These are phyloP conservation scores for Catharus bicknelli DNA, from an alignment of 2,113 vertebrate genomes.

Conservation along the genomic window DNA sequence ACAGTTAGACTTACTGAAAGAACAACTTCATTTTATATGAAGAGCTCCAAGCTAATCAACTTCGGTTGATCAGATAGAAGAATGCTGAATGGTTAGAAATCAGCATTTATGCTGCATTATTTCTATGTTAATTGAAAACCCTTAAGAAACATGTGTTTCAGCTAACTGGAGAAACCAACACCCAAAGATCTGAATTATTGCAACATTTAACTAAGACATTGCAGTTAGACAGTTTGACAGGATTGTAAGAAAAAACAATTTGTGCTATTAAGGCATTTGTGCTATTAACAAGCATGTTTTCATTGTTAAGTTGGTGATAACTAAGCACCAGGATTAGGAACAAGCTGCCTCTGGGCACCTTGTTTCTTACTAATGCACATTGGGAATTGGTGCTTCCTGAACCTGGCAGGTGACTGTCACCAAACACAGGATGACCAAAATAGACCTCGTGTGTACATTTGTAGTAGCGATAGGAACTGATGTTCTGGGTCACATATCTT, in stretches of 20 bases:
- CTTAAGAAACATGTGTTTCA: not conserved
- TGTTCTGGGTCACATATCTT: not conserved
- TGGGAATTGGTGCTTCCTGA: not conserved
- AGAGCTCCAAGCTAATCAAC: not conserved
- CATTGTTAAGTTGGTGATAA: not conserved
- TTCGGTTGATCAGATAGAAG: not conserved
- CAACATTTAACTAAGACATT: not conserved
- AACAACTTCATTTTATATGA: not conserved
- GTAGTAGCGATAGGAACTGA: not conserved
- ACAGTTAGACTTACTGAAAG: not conserved
- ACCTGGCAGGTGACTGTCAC: not conserved
- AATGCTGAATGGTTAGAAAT: not conserved
- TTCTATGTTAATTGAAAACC: not conserved
- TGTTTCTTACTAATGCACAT: not conserved
- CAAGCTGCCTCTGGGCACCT: not conserved
- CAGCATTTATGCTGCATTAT: not conserved
- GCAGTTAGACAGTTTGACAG: not conserved
- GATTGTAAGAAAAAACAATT: not conserved
- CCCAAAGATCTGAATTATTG: not conserved
- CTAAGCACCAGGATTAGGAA: not conserved
- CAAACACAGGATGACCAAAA: not conserved
- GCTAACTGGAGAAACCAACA: not conserved
- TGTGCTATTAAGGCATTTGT: not conserved
- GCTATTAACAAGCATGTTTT: not conserved
- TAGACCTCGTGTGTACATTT: fast-evolving